phyloP scores from a whole-genome alignment of 2,797 vertebrate species.

The Aeoliscus strigatus region DNA sequence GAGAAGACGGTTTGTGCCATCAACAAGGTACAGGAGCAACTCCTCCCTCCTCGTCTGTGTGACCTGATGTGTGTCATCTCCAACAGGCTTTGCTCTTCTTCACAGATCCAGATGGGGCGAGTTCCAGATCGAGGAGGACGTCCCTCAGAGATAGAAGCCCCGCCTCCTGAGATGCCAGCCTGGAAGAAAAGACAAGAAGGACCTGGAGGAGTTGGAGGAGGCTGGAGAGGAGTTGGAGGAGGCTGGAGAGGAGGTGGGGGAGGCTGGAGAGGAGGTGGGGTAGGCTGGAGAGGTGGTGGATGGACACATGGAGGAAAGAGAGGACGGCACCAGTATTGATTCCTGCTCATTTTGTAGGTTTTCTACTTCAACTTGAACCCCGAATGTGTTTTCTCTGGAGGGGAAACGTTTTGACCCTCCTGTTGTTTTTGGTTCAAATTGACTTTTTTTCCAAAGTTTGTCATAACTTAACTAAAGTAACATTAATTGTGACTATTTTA shows the following conservation, averaged over 20 bases:
- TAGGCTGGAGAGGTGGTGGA: constrained; percentile 67
- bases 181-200: constrained; percentile 93
- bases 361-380: constrained; percentile 8
- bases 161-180: constrained; percentile 91
- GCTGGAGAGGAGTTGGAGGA: constrained; percentile 61
- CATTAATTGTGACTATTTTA: too few relatives aligned
- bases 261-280: constrained; percentile 48
- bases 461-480: too few relatives aligned
- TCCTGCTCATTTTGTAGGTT: background rate
- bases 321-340: constrained; percentile 61
- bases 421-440: too few relatives aligned
- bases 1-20: constrained; percentile 86
- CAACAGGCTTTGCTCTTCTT: background rate
- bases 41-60: background rate
- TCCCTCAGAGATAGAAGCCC: constrained; percentile 88
- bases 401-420: constrained; percentile 9
- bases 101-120: constrained; percentile 91
- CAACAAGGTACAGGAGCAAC: constrained; percentile 80
- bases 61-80: background rate
- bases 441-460: too few relatives aligned
- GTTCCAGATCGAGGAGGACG: constrained; percentile 94
- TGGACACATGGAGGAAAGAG: constrained; percentile 65
- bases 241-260: constrained; percentile 52
- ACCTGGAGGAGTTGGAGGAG: constrained; percentile 79
- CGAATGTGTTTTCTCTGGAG: background rate